Percentiles rank a stretch among this genome's conserved stretches.
phyloP scores from a whole-genome alignment of 2,888 invertebrate genomes.

The Operophtera brumata region DNA sequence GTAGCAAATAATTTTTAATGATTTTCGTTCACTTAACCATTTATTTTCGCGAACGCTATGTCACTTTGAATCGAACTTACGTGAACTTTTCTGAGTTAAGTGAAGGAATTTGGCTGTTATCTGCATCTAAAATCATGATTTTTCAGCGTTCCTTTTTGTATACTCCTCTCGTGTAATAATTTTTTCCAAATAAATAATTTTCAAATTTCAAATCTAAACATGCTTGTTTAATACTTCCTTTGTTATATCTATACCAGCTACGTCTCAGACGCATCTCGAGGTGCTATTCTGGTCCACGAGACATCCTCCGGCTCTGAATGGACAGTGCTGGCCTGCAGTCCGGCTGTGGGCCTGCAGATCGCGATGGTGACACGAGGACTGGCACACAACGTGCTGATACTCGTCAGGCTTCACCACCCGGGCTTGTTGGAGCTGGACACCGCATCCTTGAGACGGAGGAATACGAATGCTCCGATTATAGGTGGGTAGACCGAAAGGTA shows the following conservation, averaged over 20 bases:
- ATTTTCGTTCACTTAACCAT: no score
- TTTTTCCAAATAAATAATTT: no score
- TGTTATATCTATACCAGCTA: slow-evolving; percentile 50
- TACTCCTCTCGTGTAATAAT: no score
- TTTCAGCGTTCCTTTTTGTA: no score
- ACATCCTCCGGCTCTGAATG: slow-evolving; percentile 82
- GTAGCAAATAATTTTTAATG: no score
- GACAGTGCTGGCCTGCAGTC: slow-evolving; percentile 80
- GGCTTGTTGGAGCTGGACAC: slow-evolving; percentile 84
- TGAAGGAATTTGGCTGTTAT: no score
- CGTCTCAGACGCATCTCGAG: slow-evolving; percentile 85
- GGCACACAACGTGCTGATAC: slow-evolving; percentile 79
- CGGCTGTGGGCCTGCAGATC: slow-evolving; percentile 84
- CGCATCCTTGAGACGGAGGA: slow-evolving; percentile 81
- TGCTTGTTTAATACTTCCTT: neutral
- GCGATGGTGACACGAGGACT: slow-evolving; percentile 81
- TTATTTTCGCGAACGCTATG: no score
- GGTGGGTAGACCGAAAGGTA: slow-evolving; percentile 35
- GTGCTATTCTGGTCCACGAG: slow-evolving; percentile 85
- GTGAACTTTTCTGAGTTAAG: no score
- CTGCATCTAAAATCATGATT: no score
- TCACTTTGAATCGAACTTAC: no score
- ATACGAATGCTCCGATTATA: slow-evolving; percentile 72
- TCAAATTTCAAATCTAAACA: no score
- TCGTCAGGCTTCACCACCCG: slow-evolving; percentile 83